These are phyloP conservation scores for Argyresthia goedartella DNA, from an alignment of 2,888 invertebrate species.

Conservation along the genomic window DNA sequence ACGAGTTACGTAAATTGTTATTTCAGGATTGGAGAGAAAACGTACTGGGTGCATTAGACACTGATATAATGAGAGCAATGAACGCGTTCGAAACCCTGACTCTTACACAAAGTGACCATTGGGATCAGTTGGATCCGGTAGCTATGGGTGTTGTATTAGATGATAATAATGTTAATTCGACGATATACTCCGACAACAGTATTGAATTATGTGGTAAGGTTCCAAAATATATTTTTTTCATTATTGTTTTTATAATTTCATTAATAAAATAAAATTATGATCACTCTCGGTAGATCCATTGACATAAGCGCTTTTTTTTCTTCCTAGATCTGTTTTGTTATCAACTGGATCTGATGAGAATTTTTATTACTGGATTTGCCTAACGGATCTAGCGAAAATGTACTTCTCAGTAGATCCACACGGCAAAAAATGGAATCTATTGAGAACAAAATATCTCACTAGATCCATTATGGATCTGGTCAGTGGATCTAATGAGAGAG, in stretches of 20 bases:
- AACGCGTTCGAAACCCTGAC: conserved; percentile 41
- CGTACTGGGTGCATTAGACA: conserved; percentile 34
- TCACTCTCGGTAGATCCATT: not conserved
- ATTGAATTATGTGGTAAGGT: conserved; percentile 43
- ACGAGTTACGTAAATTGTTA: too few relatives aligned
- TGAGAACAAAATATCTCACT: too few relatives aligned
- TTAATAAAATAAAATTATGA: too few relatives aligned
- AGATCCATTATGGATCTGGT: too few relatives aligned
- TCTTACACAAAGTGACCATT: conserved; percentile 20
- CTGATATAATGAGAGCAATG: conserved; percentile 37
- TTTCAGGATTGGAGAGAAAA: conserved; percentile 41
- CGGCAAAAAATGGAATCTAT: too few relatives aligned
- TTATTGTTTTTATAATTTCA: too few relatives aligned
- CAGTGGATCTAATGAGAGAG: too few relatives aligned
- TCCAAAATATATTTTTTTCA: not conserved
- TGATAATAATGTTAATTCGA: conserved; percentile 38
- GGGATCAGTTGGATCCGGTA: conserved; percentile 47
- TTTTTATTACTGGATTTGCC: not conserved
- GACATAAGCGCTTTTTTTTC: not conserved
- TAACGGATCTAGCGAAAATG: not conserved
- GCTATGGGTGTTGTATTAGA: conserved; percentile 30
- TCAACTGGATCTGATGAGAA: not conserved
- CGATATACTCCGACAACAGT: conserved; percentile 40
- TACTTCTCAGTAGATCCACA: not conserved
- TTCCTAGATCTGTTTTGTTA: not conserved